These are phyloP conservation scores for Beroe forskalii DNA, from an alignment of 37 sponge, comb jelly and placozoan species.

Conservation along the genomic window DNA sequence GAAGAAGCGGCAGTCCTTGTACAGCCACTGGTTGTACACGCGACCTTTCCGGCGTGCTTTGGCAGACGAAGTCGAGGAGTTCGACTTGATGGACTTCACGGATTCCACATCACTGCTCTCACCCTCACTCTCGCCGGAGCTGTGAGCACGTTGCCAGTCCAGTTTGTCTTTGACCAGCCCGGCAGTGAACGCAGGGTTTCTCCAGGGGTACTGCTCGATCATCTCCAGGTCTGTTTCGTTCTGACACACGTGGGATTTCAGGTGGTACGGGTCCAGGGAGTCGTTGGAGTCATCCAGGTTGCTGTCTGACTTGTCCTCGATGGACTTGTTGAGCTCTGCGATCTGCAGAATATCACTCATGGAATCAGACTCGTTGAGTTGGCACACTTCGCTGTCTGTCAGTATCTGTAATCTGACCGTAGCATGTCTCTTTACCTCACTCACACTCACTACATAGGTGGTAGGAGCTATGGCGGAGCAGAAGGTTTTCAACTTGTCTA, in stretches of 20 bases:
- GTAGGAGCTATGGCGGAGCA: conserved; percentile 34
- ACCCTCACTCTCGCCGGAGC: neutral
- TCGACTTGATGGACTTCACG: conserved; percentile 2
- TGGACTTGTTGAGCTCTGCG: conserved; percentile 19
- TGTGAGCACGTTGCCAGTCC: conserved; percentile 22
- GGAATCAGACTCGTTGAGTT: neutral
- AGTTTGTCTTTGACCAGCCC: conserved; percentile 40
- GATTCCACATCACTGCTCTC: conserved; percentile 26
- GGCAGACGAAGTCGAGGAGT: neutral
- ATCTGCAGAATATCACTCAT: conserved; percentile 37
- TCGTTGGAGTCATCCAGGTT: neutral
- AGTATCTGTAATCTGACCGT: neutral
- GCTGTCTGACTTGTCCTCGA: neutral
- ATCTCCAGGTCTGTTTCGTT: neutral
- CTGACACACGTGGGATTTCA: neutral
- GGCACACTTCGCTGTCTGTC: neutral
- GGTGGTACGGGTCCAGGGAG: neutral
- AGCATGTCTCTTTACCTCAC: neutral
- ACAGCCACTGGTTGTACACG: conserved; percentile 20
- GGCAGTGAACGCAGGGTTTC: conserved; percentile 22
- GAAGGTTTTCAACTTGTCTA: conserved; percentile 36
- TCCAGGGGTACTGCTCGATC: conserved; percentile 52
- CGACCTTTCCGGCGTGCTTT: neutral
- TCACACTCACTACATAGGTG: conserved; percentile 14
- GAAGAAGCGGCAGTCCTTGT: conserved; percentile 46